Base-by-base conservation (phyloP, 2,888 invertebrate genomes). In the Yponomeuta sedellus region DNA sequence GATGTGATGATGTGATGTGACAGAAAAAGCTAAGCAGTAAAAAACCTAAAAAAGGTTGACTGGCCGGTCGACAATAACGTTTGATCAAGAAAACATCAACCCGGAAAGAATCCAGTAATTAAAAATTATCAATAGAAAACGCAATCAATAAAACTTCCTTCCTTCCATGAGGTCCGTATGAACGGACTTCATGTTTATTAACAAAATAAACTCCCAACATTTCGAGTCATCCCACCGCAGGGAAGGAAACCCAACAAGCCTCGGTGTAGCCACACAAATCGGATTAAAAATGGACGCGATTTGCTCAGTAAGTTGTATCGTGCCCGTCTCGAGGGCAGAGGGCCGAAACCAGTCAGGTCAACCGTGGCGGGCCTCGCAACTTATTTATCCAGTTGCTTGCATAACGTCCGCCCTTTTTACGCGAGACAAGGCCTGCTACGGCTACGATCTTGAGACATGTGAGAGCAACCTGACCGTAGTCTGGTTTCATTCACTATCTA, bases 351-450 rank as follows among this genome's bases (percentile, higher is more conserved):
- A 28, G 39, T 34, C 19, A 39, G 62, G 62, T 39, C 16, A 63
- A 19, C 20, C 22, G 63, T n/a, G 40, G 19, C 10, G 22, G 59
- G 44, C 44, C 44, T 52, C n/a, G 44, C 44, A 44, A 39, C 19
- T 64, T 57, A 64, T 57, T 64, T 57, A 64, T 57, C 20, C 57
- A 28, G 28, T 57, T 28, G 57, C 56, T 64, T 64, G 64, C 64
- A 57, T 22, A 64, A 56, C 19, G 20, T 64, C 64, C 64, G 64
- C 64, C 64, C 57, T 64, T 64, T 57, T 44, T 28, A 22, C 56
- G 44, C 20, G 57, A n/a, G 34, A 11, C 57, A 64, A 64, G 64
- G 64, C 57, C 57, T 57, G 28, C 44, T 19, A 34, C 63, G 61
- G 19, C 44, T 39, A 11, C 44, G 61, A 25, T 61, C 61, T 61